Evolutionary conservation across 1,140 invertebrate genomes (phyloP), one percentile per base, ranked within the genome.

Genomic region (Euwallacea similis): DNA sequence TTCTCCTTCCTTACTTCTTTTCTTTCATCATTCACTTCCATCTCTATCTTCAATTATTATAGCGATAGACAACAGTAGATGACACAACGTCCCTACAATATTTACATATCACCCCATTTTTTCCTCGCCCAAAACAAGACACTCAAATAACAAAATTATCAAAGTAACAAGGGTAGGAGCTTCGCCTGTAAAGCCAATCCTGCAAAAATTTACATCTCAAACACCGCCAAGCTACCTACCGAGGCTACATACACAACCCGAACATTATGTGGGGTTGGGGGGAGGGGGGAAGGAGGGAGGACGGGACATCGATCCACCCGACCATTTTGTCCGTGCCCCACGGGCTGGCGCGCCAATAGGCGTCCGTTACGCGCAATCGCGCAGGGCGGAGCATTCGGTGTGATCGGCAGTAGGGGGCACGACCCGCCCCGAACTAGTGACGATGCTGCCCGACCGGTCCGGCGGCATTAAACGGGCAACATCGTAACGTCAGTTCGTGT

Each of bases 271-370:
- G 4, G 13, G 8, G 43, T 16, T 16, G 16, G 16, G 6, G 56
- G 16, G 44, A 43, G 59, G 54, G 7, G 42, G 46, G 62, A 42
- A 56, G 69, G 62, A 33, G 53, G 44, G 10, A 33, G 7, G 9
- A 41, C 43, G 9, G 13, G 13, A 16, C 66, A 72, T 72, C 65
- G 70, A 72, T 72, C 65, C 75, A 72, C 74, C 74, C 80, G 77
- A 80, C 80, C 80, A 81, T 81, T 81, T 81, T 81, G 80, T 81
- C 73, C 73, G 72, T 69, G 74, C 74, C 69, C 74, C 75, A 75
- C 59, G 10, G 21, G 64, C 63, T 50, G 10, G 71, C 72, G 67
- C 73, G 74, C 78, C 79, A 80, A 81, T 80, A 56, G 72, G 62
- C 53, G 21, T 3, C 0, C 50, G 44, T 43, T 62, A 41, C 56